A percentile compares a stretch with the other conserved stretches of the same genome.
Evolutionary conservation across 92 coral and sea anemone species (phyloP).

Genomic region (Montipora capitata): DNA sequence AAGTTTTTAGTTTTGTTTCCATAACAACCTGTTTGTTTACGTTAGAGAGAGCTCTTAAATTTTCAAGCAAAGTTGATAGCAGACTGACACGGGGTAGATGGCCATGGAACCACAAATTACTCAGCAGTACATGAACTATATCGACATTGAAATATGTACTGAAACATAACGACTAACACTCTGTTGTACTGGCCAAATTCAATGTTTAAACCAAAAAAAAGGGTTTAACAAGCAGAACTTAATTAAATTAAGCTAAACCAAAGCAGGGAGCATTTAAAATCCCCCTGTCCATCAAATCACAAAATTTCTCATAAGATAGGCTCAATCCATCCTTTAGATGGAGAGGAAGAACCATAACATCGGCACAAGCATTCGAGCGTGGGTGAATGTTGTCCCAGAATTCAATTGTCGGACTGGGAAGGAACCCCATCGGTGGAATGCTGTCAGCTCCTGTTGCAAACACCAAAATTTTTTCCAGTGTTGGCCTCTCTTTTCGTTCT

Average conservation of each 20-base stretch:
- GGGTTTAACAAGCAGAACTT: neutral
- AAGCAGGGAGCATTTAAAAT: slow-evolving; percentile 25
- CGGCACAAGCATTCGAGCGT: slow-evolving; percentile 31
- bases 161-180: too few species aligned
- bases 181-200: neutral
- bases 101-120: too few species aligned
- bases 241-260: neutral
- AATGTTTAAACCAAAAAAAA: neutral
- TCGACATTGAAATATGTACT: too few species aligned
- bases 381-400: slow-evolving; percentile 26
- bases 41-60: too few species aligned
- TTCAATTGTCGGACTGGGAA: slow-evolving; percentile 22
- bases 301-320: slow-evolving; percentile 28
- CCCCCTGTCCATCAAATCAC: slow-evolving; percentile 27
- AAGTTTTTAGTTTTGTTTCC: too few species aligned
- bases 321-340: neutral
- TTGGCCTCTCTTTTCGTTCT: slow-evolving; percentile 49
- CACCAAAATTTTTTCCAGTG: slow-evolving; percentile 31
- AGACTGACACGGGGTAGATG: too few species aligned
- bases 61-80: too few species aligned
- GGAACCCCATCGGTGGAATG: slow-evolving; percentile 44
- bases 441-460: slow-evolving; percentile 51
- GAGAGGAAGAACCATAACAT: slow-evolving; percentile 33
- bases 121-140: too few species aligned
- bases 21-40: too few species aligned